Conservation (phyloP, 2,888 invertebrate species). For the Ramazzottius varieornatus region DNA sequence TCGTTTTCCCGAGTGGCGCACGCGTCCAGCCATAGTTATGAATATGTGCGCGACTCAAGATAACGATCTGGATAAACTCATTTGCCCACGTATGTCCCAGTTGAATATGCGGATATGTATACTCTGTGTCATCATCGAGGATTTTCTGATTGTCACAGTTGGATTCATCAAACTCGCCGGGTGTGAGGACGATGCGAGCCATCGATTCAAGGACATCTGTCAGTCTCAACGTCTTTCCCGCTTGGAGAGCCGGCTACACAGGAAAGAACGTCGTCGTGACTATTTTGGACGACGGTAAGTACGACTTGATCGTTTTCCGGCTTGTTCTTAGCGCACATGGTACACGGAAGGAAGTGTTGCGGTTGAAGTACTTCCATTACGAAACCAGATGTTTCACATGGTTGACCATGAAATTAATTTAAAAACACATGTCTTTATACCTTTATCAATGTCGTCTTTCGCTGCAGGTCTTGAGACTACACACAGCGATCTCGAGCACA, state of each 20-base stretch:
- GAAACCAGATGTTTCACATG: background rate
- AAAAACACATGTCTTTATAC: too few relatives aligned
- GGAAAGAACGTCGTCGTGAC: conserved; percentile 25
- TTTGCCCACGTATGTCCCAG: background rate
- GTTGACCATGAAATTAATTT: background rate
- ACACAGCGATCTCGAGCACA: background rate
- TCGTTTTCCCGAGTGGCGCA: too few relatives aligned
- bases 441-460: too few relatives aligned
- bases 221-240: conserved; percentile 14
- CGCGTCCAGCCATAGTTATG: too few relatives aligned
- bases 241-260: conserved; percentile 17
- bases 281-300: conserved; percentile 26
- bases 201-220: background rate
- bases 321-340: too few relatives aligned
- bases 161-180: background rate
- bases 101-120: background rate
- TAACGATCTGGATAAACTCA: background rate
- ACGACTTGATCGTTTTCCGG: too few relatives aligned
- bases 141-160: background rate
- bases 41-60: too few relatives aligned
- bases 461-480: background rate
- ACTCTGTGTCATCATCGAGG: background rate
- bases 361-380: too few relatives aligned
- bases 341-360: too few relatives aligned
- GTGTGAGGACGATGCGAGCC: background rate